Evolutionary conservation across 2,797 vertebrate species (phyloP), one percentile per base, ranked within the genome.

Genomic region (Setipinna tenuifilis): DNA sequence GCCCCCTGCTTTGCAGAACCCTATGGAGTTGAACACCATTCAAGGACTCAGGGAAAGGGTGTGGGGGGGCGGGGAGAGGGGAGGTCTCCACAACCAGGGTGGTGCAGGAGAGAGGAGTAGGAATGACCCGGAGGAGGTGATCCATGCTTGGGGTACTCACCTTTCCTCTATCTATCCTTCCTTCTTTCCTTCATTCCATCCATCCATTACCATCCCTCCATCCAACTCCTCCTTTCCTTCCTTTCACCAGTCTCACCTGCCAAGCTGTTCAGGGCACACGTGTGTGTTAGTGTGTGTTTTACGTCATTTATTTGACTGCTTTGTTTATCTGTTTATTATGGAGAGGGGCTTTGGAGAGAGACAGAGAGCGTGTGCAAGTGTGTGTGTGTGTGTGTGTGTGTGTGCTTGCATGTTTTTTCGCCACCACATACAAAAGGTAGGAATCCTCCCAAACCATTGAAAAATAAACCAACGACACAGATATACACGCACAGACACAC

Each of bases 121-220:
- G 81, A 59, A 82, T 65, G 31, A 83, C 86, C 86, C 84, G 81
- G 86, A 85, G 81, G 80, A 65, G 85, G 83, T 86, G 85, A 86
- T 65, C 84, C 89, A 83, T 85, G 85, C 87, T 84, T 85, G 87
- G 89, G 59, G 62, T 81, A 93, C 93, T 94, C 93, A 93, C 92
- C 93, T 94, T 86, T 28, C 84, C 82, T 87, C 89, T 91, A 90
- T 87, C 89, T 87, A 90, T 90, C 87, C 87, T 89, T 84, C 88
- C 81, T 81, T 83, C 82, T 86, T 86, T 41, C 35, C 35, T 2
- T 41, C 35, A 2, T 2, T 89, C 86, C 83, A 78, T 89, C 84
- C 86, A 78, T 83, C 86, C 87, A 85, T 71, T 23, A 83, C 87
- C 86, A 90, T 85, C 88, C 81, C 81, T 82, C 81, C 88, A 87